Evolutionary conservation across 2,888 invertebrate species (phyloP).

Genomic region (Sicus ferrugineus): DNA sequence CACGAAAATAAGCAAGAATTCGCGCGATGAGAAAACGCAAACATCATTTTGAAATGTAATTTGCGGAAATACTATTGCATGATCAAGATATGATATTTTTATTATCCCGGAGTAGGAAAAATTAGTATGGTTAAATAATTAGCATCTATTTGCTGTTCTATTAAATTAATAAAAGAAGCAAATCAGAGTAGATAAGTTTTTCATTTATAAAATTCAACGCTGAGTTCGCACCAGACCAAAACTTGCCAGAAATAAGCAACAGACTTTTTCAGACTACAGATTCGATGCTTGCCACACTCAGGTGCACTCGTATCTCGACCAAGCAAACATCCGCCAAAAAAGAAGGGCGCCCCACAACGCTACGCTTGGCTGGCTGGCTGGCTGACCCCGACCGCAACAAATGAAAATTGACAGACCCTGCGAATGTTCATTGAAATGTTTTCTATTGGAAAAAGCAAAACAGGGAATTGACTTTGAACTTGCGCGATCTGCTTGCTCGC

Average conservation of each 20-base stretch:
- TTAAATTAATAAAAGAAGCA: too few species aligned
- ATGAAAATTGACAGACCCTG: slow-evolving; percentile 13
- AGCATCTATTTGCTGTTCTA: too few species aligned
- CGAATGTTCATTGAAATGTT: slow-evolving; percentile 3
- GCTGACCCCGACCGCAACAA: neutral
- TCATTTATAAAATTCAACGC: too few species aligned
- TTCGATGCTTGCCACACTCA: neutral
- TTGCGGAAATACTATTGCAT: too few species aligned
- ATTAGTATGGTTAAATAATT: too few species aligned
- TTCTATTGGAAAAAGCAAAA: neutral
- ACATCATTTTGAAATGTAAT: too few species aligned
- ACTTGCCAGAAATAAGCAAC: slow-evolving; percentile 1
- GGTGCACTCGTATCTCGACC: neutral
- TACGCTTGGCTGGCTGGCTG: slow-evolving; percentile 14
- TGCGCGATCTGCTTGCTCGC: slow-evolving; percentile 19
- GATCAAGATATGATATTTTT: too few species aligned
- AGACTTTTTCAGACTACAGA: neutral
- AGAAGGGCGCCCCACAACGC: slow-evolving; percentile 24
- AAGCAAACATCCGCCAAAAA: slow-evolving; percentile 13
- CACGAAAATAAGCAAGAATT: too few species aligned
- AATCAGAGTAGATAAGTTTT: too few species aligned
- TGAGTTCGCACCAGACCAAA: too few species aligned
- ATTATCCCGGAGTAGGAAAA: too few species aligned
- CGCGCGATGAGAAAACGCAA: too few species aligned
- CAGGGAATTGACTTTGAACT: slow-evolving; percentile 45